phyloP scores from a whole-genome alignment of 2,797 vertebrate species.

The Sebastes reedi region DNA sequence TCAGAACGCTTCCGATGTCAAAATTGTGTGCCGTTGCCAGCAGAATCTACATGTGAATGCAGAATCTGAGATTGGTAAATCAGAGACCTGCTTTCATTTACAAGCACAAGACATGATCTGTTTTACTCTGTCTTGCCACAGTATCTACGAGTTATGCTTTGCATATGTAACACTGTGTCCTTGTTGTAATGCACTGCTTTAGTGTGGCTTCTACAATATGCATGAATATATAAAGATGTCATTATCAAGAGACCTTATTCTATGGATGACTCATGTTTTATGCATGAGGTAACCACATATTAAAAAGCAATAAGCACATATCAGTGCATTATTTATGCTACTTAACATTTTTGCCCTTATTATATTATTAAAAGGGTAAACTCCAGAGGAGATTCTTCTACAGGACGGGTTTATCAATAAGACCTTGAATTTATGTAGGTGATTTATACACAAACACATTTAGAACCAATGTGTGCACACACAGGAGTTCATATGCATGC shows the following conservation, averaged over 20 bases:
- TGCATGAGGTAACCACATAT: constrained; percentile 48
- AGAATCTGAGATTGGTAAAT: too few relatives aligned
- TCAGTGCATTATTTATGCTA: constrained; percentile 35
- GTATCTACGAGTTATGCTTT: background rate
- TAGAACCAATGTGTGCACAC: background rate
- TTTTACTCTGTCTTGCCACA: background rate
- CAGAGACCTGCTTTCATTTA: background rate
- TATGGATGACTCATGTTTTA: constrained; percentile 57
- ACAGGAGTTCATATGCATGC: too few relatives aligned
- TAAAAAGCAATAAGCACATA: constrained; percentile 60
- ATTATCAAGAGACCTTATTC: constrained; percentile 52
- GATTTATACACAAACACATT: background rate
- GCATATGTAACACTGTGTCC: background rate
- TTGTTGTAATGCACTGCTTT: constrained; percentile 8
- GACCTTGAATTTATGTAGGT: constrained; percentile 3
- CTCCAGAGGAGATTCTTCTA: background rate
- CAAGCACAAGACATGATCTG: background rate
- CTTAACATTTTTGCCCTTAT: constrained; percentile 33
- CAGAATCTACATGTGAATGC: too few relatives aligned
- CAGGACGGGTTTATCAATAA: background rate
- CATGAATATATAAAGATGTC: constrained; percentile 50
- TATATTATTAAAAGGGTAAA: constrained; percentile 41
- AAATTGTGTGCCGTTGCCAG: too few relatives aligned
- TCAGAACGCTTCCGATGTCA: too few relatives aligned
- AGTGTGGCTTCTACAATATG: constrained; percentile 4